Base-by-base conservation (phyloP, 2,888 invertebrate genomes). In the Polyommatus iphigenia region DNA sequence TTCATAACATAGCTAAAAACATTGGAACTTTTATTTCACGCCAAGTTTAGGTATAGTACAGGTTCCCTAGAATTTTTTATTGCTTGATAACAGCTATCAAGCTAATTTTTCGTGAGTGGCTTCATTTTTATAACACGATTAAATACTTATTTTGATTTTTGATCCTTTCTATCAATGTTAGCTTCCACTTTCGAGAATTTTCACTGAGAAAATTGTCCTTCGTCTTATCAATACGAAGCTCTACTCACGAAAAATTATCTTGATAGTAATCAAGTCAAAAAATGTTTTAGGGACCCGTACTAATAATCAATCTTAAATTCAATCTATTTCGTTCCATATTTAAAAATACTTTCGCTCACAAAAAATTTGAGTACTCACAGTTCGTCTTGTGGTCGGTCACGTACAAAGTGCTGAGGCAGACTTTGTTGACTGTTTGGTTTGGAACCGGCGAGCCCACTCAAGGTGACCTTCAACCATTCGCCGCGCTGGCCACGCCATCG, bases 381-480 rank as follows among this genome's bases (percentile, higher is more conserved):
- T 79, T 80, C 13, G 7, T 77, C 87, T 88, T 87, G 88, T 80
- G 78, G 41, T 76, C 50, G 80, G 85, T 86, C 88, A 88, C 89
- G 89, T 88, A 87, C 85, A 15, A 36, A 77, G 36, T 36, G 57
- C 41, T 62, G 59, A 73, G 57, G 32, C 71, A 80, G 78, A 79
- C 80, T 80, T 79, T 81, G 82, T 81, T 78, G 79, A 79, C 79
- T 78, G 79, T 78, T 78, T 79, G 57, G 79, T 41, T 57, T 57
- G 73, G 54, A 76, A 81, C 81, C 81, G 81, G 82, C 83, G 82
- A 79, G 78, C 77, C 75, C 76, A 82, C 81, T 87, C 89, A 92
- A 92, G 92, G 92, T 93, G 90, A 93, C 93, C 92, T 92, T 91
- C 89, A 88, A 83, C 84, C 83, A 80, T 83, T 85, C 84, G 83